phyloP scores from a whole-genome alignment of 2,888 invertebrate species.

The Liodrosophila aerea region DNA sequence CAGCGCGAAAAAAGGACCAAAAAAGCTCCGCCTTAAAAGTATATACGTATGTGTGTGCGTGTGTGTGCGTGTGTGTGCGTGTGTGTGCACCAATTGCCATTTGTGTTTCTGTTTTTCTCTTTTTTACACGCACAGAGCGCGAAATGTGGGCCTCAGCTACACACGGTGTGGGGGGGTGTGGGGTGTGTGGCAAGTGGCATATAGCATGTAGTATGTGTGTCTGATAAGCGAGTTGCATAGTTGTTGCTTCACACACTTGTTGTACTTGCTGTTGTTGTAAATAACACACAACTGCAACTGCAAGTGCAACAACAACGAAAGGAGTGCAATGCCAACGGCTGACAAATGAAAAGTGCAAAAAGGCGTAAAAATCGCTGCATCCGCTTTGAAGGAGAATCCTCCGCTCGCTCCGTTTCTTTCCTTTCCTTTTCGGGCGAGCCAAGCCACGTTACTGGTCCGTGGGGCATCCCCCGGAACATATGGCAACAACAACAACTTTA shows the following conservation, averaged over 20 bases:
- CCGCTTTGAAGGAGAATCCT: conserved; percentile 44
- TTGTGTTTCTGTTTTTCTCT: conserved; percentile 79
- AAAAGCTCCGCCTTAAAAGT: conserved; percentile 82
- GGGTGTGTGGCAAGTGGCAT: no score
- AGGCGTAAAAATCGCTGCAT: conserved; percentile 64
- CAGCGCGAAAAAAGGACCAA: conserved; percentile 78
- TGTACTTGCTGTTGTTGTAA: conserved; percentile 56
- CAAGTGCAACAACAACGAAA: conserved; percentile 19
- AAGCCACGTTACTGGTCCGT: conserved; percentile 68
- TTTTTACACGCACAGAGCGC: conserved; percentile 68
- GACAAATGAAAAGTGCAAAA: conserved; percentile 79
- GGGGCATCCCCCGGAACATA: conserved; percentile 68
- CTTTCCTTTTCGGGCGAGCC: conserved; percentile 37
- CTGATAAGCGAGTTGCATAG: conserved; percentile 58
- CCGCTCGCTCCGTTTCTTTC: conserved; percentile 20
- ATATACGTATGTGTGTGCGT: no score
- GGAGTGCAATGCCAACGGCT: conserved; percentile 31
- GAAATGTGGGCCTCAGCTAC: conserved; percentile 52
- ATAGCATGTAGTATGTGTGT: conserved; percentile 23
- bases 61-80: conserved; percentile 14
- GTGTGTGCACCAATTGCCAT: conserved; percentile 79
- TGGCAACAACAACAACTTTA: conserved; percentile 62
- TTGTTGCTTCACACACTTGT: conserved; percentile 29
- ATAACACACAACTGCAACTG: conserved; percentile 33
- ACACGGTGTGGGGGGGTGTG: no score